Base-by-base conservation (phyloP, 2,113 vertebrate genomes). In the Meriones unguiculatus region DNA sequence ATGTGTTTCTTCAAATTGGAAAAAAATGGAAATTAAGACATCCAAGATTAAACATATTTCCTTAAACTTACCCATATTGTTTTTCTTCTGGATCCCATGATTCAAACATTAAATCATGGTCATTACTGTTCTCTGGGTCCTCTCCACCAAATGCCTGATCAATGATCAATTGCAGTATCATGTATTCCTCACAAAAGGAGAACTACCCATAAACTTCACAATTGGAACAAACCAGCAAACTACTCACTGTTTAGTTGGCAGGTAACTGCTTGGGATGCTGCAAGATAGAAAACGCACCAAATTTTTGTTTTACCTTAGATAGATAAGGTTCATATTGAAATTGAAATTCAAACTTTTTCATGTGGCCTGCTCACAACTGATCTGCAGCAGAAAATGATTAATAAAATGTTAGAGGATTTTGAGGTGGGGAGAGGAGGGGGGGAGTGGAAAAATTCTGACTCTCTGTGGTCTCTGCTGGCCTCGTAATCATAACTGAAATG, bases 181-280 rank as follows among this genome's bases (percentile, higher is more conserved):
- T 85, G 18, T 86, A 89, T 95, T 95, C 70, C 59, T 94, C 92
- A 95, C 85, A 90, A 96, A 91, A 85, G 14, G 54, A 90, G 46
- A 89, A 17, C 13, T 93, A 41, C 75, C 95, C 93, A 62, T 75
- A 97, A 96, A 62, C 24, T 5, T 96, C 72, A 89, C 30, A 69
- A 64, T 90, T 62, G 86, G 30, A 87, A 86, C 93, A n/a, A 97
- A 84, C 73, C 75, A 97, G 65, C 86, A 96, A 38, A 38, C 25
- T 92, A 75, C 64, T 84, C 32, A 67, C 52, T 84, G 22, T 76
- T 5, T 54, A 69, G 59, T 72, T 70, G 38, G 75, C 64, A 91
- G 72, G 64, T 78, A 84, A 95, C 32, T 84, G 50, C 30, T n/a
- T 73, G 32, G 77, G 52, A 95, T 59, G 52, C 94, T 25, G 30